These are phyloP conservation scores for Melanerpes aurifrons DNA, from an alignment of 2,113 vertebrate species.

Conservation along the genomic window DNA sequence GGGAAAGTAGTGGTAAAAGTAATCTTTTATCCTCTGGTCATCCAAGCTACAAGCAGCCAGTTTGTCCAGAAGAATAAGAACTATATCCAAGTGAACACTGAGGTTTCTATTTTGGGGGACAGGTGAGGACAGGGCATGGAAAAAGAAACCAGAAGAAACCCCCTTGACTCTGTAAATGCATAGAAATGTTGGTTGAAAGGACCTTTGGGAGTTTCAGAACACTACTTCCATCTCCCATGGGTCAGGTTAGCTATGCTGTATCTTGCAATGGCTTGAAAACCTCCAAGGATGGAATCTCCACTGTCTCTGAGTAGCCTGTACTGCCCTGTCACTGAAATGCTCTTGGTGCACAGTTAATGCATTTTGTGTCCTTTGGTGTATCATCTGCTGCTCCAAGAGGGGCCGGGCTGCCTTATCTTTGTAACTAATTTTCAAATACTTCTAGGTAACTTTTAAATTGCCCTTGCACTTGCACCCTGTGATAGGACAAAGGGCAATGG, in stretches of 20 bases:
- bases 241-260: neutral
- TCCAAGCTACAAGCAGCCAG: too few relatives aligned
- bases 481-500: too few relatives aligned
- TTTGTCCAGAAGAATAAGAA: too few relatives aligned
- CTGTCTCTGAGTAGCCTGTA: neutral
- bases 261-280: neutral
- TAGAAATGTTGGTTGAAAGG: neutral
- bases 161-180: neutral
- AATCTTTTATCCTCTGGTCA: neutral
- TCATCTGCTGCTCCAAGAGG: neutral
- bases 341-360: neutral
- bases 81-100: neutral
- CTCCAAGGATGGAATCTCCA: neutral
- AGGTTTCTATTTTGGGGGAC: neutral
- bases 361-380: neutral
- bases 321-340: neutral
- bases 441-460: neutral
- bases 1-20: neutral
- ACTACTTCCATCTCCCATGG: neutral
- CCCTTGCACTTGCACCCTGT: neutral
- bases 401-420: neutral
- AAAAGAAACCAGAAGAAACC: neutral
- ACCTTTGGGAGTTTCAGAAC: neutral
- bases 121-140: neutral
- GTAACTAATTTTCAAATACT: neutral